These are phyloP conservation scores for Pelodiscus sinensis DNA, from an alignment of 2,113 vertebrate species.

Conservation along the genomic window DNA sequence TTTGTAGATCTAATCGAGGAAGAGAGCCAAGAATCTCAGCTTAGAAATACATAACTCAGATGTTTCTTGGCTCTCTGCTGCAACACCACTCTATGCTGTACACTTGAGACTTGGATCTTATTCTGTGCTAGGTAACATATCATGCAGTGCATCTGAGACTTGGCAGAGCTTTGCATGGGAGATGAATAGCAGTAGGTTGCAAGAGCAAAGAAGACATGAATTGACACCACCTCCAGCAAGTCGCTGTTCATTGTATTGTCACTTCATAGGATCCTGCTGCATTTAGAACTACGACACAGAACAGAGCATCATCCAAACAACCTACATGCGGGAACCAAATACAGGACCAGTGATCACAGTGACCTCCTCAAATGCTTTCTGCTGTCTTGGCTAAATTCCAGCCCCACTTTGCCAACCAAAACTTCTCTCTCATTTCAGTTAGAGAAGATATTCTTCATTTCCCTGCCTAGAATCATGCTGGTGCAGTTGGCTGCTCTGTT, in stretches of 20 bases:
- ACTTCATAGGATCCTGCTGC: not conserved
- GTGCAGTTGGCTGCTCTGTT: too few species aligned
- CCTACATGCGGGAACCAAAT: not conserved
- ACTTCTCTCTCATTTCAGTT: rapidly evolving
- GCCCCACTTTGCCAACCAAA: rapidly evolving
- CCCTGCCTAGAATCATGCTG: too few species aligned
- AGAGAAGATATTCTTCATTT: not conserved
- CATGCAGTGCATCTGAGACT: not conserved
- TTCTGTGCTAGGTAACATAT: not conserved
- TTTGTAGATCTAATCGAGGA: not conserved
- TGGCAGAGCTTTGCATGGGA: not conserved
- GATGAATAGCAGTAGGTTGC: rapidly evolving
- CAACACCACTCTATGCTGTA: not conserved
- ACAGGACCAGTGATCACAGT: rapidly evolving
- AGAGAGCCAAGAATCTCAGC: not conserved
- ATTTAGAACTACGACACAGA: rapidly evolving
- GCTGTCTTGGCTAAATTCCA: too few species aligned
- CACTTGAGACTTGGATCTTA: not conserved
- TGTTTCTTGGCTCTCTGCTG: not conserved
- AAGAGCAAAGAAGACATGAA: not conserved
- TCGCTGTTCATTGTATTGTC: rapidly evolving
- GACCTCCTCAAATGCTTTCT: not conserved
- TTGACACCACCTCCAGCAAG: not conserved
- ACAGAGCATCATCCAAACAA: rapidly evolving
- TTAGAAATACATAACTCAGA: not conserved